Base-by-base conservation (phyloP, 64 coral and sea anemone species). In the Actinia tenebrosa region DNA sequence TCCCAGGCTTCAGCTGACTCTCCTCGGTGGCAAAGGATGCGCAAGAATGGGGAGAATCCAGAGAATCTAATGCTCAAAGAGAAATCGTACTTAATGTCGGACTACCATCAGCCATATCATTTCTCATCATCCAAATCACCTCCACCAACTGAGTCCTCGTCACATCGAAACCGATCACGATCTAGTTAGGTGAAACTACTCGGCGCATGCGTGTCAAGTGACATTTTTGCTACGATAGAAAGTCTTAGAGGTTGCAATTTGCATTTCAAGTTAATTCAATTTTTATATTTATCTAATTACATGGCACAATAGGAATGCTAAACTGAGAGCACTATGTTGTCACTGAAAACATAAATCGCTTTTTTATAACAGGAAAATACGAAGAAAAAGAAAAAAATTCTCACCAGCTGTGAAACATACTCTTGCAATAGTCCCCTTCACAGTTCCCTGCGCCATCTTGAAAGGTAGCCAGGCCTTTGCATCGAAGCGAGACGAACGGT, bases 21-120 rank as follows among this genome's bases (percentile, higher is more conserved):
- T 60, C 83, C 83, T 18, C 50, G 83, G 7, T 85, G 83, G 83
- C 83, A 85, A 63, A 58, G 83, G 19, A 85, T 85, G 83, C 50
- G 83, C 1, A 85, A 85, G 83, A 85, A 85, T 63, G 83, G 54
- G 26, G 83, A 85, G 56, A 63, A 71, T 37, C 78, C 86, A 45
- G 90, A 91, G 13, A 46, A 87, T 16, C 66, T 91, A 6, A 79
- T 91, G 37, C 62, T 91, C 37, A 91, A 91, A 87, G 90, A 91
- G 60, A 91, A 91, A 46, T 86, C 90, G 3, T 83, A 85, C 23
- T 61, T 91, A 6, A 75, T 91, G 44, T 91, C 90, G 23, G 90
- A 91, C 43, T 91, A 91, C 44, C 90, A 91, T 84, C 90, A 91
- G 15, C 90, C 90, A 59, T 91, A 91, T 83, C 78, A 91, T 46